A percentile compares a stretch with the other conserved stretches of the same genome.
These are phyloP conservation scores for Deladenus siricidicola DNA, from an alignment of 2,888 invertebrate genomes.

Conservation along the genomic window DNA sequence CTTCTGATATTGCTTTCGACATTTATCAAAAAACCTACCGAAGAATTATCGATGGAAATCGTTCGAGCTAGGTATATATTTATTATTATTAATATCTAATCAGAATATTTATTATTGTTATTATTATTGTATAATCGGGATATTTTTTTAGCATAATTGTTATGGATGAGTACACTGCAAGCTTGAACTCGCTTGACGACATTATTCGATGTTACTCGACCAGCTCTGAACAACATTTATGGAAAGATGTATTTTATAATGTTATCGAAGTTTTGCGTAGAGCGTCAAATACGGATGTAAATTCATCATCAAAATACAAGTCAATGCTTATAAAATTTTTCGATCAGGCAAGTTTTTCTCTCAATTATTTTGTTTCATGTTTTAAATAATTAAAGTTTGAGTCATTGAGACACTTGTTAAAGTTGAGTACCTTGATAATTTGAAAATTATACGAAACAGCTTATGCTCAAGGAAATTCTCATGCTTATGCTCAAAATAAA, in stretches of 20 bases:
- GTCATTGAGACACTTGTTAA: background rate
- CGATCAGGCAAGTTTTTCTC: background rate
- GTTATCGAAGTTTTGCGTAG: background rate
- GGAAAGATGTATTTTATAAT: background rate
- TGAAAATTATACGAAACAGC: no score
- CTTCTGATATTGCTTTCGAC: background rate
- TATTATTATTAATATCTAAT: background rate
- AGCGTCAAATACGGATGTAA: background rate
- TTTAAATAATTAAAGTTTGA: background rate
- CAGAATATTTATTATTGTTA: background rate
- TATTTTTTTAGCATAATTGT: background rate
- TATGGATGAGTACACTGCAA: background rate
- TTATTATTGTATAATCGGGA: no score
- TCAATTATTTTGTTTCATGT: background rate
- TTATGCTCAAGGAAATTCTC: no score
- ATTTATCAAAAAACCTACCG: background rate
- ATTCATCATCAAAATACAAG: background rate
- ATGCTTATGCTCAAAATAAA: no score
- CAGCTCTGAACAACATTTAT: constrained; percentile 2
- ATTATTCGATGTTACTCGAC: background rate
- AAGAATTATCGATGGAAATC: background rate
- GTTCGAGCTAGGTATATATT: background rate
- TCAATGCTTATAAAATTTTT: background rate
- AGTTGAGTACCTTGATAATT: no score
- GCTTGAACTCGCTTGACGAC: background rate